These are phyloP conservation scores for Pseudonaja textilis DNA, from an alignment of 2,113 vertebrate species.

Conservation along the genomic window DNA sequence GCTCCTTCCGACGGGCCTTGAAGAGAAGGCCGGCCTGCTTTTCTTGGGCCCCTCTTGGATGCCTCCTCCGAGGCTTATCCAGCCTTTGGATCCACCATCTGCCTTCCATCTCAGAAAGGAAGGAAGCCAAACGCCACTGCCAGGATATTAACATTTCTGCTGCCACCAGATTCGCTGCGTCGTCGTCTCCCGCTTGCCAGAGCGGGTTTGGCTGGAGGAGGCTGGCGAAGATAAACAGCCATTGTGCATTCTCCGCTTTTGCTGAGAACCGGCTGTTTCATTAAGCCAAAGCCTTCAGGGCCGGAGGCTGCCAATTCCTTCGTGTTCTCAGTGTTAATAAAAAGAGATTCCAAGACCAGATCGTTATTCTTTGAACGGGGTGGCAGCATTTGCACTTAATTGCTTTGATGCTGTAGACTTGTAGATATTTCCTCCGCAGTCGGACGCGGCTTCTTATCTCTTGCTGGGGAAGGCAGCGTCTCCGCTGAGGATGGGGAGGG, in stretches of 20 bases:
- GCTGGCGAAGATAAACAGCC: conserved; percentile 36
- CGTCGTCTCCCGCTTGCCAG: background rate
- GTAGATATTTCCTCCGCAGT: background rate
- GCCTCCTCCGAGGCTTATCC: background rate
- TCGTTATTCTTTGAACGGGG: background rate
- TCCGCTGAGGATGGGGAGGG: background rate
- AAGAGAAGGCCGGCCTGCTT: too few species aligned
- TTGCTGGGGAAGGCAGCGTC: background rate
- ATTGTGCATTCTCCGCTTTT: background rate
- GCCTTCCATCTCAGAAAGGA: background rate
- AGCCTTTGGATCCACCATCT: conserved; percentile 8
- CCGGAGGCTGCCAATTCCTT: background rate
- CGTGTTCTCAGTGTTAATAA: background rate
- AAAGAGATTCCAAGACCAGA: background rate
- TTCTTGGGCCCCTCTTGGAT: conserved; percentile 5
- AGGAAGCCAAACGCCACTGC: background rate
- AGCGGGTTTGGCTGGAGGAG: conserved; percentile 3
- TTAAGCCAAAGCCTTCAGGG: background rate
- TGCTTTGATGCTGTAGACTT: background rate
- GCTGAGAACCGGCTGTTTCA: background rate
- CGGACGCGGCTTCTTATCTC: fast-evolving
- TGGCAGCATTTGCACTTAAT: background rate
- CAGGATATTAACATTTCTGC: conserved; percentile 51
- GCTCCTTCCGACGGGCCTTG: background rate
- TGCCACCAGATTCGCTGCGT: background rate